phyloP scores from a whole-genome alignment of 2,113 vertebrate species.

The Bubo bubo region DNA sequence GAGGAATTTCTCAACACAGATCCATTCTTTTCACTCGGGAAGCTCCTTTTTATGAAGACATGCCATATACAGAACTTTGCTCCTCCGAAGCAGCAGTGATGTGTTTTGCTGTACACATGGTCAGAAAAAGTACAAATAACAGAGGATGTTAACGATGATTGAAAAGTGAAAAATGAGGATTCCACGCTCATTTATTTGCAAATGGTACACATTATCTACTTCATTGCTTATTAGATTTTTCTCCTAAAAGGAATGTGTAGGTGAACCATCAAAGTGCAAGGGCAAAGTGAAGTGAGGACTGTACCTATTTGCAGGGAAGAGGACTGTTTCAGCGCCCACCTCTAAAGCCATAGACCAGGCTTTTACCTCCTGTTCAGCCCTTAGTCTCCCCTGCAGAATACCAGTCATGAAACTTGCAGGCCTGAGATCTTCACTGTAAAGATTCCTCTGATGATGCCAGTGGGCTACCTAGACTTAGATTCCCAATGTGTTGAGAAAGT shows the following conservation, averaged over 20 bases:
- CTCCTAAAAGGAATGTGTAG: background rate
- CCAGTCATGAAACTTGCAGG: background rate
- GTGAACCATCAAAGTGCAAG: background rate
- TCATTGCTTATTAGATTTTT: background rate
- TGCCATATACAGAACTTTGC: background rate
- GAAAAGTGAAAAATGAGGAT: background rate
- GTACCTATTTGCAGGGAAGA: background rate
- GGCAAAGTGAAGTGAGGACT: background rate
- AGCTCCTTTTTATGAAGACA: rapidly evolving
- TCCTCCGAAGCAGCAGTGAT: rapidly evolving
- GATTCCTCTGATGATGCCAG: background rate
- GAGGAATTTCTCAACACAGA: background rate
- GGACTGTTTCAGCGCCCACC: background rate
- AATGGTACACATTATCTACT: background rate
- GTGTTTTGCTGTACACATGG: background rate
- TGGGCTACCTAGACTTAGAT: background rate
- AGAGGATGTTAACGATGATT: background rate
- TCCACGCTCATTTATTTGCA: background rate
- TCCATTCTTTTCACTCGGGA: background rate
- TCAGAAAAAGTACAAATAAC: background rate
- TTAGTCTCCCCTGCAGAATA: background rate
- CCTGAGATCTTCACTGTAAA: background rate
- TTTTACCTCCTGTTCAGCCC: background rate
- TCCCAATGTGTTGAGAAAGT: rapidly evolving
- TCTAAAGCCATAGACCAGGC: background rate